Evolutionary conservation across 2,888 invertebrate species (phyloP).

Genomic region (Mesorhabditis spiculigera): DNA sequence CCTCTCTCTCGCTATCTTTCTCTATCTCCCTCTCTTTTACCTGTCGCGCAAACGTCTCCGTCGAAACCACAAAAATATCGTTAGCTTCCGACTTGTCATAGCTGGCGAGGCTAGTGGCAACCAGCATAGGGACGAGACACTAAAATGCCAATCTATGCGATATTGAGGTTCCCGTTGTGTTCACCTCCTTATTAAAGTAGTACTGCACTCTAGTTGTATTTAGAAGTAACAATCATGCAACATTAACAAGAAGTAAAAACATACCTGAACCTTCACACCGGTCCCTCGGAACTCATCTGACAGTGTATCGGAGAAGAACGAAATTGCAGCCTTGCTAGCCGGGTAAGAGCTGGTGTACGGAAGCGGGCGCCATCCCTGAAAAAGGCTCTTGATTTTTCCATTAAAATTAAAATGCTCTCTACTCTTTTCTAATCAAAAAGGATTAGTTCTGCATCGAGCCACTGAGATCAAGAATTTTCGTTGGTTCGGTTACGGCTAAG

Average conservation of each 20-base stretch:
- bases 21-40: too few relatives aligned
- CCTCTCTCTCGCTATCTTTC: too few relatives aligned
- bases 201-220: background rate
- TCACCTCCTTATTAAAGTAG: background rate
- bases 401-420: background rate
- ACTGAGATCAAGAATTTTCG: background rate
- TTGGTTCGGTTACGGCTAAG: background rate
- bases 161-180: background rate
- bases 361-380: slow-evolving; percentile 56
- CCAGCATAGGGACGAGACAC: slow-evolving; percentile 53
- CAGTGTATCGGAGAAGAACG: slow-evolving; percentile 52
- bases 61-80: slow-evolving; percentile 51
- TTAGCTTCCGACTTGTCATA: slow-evolving; percentile 53
- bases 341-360: slow-evolving; percentile 56
- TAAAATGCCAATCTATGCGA: slow-evolving; percentile 21
- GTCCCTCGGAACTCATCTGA: slow-evolving; percentile 49
- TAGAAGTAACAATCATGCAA: background rate
- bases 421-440: background rate
- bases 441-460: background rate
- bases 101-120: slow-evolving; percentile 56
- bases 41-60: slow-evolving; percentile 45
- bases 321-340: slow-evolving; percentile 54
- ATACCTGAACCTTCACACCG: slow-evolving; percentile 49
- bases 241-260: background rate
- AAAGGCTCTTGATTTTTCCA: background rate